Base-by-base conservation (phyloP, 2,888 invertebrate species). In the Himalopsyche anomala region DNA sequence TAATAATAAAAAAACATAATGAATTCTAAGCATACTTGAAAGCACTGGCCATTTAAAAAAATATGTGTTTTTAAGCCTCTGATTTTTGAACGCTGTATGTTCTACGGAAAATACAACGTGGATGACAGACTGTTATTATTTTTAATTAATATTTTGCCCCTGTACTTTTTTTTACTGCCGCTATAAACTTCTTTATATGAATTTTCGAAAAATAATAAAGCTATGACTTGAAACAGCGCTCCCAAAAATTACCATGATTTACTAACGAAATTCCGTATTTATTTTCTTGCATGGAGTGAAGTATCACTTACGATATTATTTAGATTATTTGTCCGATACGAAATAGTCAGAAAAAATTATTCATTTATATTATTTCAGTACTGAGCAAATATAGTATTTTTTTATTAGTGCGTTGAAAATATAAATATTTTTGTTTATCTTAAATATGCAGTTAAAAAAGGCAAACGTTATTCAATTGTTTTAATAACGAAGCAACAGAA, bases 81-180 rank as follows among this genome's bases (percentile, higher is more conserved):
- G 9, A 9, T 62, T 19, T 62, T 62, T 28, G 62, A 1, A 19
- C 8, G 28, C 28, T 62, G 19, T 19, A 19, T 19, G 28, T 28
- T 28, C 28, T 28, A 19, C 62, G 19, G 8, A 62, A 62, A 0
- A 15, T 19, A 19, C 62, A 62, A 19, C 19, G 62, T 11, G 62
- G 28, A 28, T 62, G 62, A 62, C 62, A 62, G 62, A 62, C 62
- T 19, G 62, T 62, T 62, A 62, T 62, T 62, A 62, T 62, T 62
- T 62, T 62, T 62, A 62, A 62, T 62, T 62, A 62, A 62, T 62
- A 62, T 62, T 62, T 62, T 62, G 62, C 62, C 62, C 11, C 62
- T 62, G 62, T 28, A 28, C 62, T 62, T 62, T 28, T n/a, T 42
- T 62, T 62, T 62, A 62, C 62, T 19, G 62, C 62, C 62, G 62